Conservation (phyloP, 2,888 invertebrate genomes). For the Prostheceraeus crozeri region DNA sequence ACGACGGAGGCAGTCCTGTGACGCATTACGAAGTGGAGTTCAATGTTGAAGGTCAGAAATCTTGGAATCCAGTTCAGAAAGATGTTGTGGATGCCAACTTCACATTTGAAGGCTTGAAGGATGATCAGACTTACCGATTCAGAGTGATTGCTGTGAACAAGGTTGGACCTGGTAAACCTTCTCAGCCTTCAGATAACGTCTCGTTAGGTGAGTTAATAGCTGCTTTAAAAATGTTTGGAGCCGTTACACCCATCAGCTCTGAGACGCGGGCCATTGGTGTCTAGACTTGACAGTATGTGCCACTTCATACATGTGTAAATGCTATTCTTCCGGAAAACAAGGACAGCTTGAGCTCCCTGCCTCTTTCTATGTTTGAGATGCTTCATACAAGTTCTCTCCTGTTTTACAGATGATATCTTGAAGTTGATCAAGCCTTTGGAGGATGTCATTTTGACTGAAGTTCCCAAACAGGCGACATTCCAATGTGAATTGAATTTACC, state of each 20-base stretch:
- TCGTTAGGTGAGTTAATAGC: constrained; percentile 29
- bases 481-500: constrained; percentile 74
- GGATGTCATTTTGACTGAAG: not conserved
- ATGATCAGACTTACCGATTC: constrained; percentile 45
- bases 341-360: too few relatives aligned
- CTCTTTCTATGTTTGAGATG: too few relatives aligned
- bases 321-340: too few relatives aligned
- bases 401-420: not conserved
- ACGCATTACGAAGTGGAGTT: constrained; percentile 51
- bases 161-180: constrained; percentile 45
- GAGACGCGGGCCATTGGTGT: too few relatives aligned
- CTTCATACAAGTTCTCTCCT: too few relatives aligned
- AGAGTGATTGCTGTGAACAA: constrained; percentile 45
- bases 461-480: constrained; percentile 60
- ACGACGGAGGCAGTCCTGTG: constrained; percentile 53
- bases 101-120: constrained; percentile 43
- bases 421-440: constrained; percentile 14
- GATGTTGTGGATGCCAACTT: constrained; percentile 34
- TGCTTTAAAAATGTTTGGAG: too few relatives aligned
- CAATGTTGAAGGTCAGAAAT: constrained; percentile 61
- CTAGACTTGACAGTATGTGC: too few relatives aligned
- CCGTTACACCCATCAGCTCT: too few relatives aligned
- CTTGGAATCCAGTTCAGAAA: constrained; percentile 3
- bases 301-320: too few relatives aligned
- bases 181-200: constrained; percentile 46